These are phyloP conservation scores for Pachyseris speciosa DNA, from an alignment of 64 coral and sea anemone genomes.

Conservation along the genomic window DNA sequence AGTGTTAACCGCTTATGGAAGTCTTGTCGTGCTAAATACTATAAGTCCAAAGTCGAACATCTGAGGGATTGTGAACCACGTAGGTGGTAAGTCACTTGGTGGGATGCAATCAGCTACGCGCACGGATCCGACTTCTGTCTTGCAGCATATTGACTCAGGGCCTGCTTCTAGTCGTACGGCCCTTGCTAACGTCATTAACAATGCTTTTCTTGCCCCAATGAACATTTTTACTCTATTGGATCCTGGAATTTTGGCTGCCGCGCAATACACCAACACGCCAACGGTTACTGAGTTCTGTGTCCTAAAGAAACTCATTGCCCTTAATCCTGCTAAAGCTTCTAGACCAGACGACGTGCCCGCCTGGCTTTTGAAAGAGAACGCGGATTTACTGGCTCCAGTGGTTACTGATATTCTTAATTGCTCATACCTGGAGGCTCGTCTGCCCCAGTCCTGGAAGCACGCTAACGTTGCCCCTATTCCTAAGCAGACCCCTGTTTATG, in stretches of 20 bases:
- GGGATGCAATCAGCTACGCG: constrained; percentile 66
- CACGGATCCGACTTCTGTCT: neutral
- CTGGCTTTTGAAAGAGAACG: constrained; percentile 52
- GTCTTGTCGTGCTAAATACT: constrained; percentile 71
- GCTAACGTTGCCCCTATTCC: constrained; percentile 42
- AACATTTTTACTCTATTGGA: constrained; percentile 37
- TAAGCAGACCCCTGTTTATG: constrained; percentile 2
- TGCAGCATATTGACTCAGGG: constrained; percentile 42
- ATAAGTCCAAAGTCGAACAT: constrained; percentile 64
- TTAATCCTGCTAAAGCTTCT: constrained; percentile 52
- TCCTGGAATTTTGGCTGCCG: neutral
- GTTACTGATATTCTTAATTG: constrained; percentile 36
- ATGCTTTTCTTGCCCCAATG: constrained; percentile 69
- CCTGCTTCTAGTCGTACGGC: neutral
- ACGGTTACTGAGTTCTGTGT: constrained; percentile 1
- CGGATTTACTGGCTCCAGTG: neutral
- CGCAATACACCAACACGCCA: neutral
- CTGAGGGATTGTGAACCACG: constrained; percentile 64
- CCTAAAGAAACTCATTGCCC: constrained; percentile 5
- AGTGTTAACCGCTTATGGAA: constrained; percentile 39
- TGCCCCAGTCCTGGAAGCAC: constrained; percentile 17
- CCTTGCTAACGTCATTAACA: constrained; percentile 71
- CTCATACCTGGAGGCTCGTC: constrained; percentile 25
- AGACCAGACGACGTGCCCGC: constrained; percentile 28
- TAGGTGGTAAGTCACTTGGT: constrained; percentile 51